phyloP scores from a whole-genome alignment of 2,888 invertebrate species.

The Leptopilina myrica region DNA sequence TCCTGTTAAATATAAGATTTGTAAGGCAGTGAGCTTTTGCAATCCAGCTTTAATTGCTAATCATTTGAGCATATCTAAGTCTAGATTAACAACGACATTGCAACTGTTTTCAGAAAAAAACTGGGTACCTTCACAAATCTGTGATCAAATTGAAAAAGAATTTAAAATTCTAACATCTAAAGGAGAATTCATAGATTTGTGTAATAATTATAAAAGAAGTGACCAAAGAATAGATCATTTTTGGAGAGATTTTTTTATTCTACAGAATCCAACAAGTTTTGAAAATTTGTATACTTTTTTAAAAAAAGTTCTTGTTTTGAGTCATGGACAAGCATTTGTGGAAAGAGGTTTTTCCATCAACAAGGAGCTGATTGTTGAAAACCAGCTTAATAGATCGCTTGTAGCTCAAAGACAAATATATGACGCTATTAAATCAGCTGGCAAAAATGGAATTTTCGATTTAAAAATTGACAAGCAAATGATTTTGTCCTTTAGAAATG shows the following conservation, averaged over 20 bases:
- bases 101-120: neutral
- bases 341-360: constrained; percentile 43
- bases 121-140: neutral
- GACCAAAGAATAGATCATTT: constrained; percentile 5
- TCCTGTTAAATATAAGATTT: neutral
- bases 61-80: neutral
- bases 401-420: neutral
- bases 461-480: neutral
- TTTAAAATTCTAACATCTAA: neutral
- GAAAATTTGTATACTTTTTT: constrained; percentile 14
- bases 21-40: neutral
- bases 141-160: neutral
- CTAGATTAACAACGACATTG: neutral
- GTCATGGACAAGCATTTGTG: constrained; percentile 43
- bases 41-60: constrained; percentile 2
- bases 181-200: neutral
- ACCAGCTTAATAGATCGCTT: neutral
- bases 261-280: neutral
- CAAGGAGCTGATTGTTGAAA: neutral
- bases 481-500: neutral
- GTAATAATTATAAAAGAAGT: neutral
- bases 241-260: constrained; percentile 4
- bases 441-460: neutral
- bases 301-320: constrained; percentile 41
- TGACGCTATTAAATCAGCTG: neutral